Evolutionary conservation across 2,797 vertebrate genomes (phyloP).

Genomic region (Cirrhinus molitorella): DNA sequence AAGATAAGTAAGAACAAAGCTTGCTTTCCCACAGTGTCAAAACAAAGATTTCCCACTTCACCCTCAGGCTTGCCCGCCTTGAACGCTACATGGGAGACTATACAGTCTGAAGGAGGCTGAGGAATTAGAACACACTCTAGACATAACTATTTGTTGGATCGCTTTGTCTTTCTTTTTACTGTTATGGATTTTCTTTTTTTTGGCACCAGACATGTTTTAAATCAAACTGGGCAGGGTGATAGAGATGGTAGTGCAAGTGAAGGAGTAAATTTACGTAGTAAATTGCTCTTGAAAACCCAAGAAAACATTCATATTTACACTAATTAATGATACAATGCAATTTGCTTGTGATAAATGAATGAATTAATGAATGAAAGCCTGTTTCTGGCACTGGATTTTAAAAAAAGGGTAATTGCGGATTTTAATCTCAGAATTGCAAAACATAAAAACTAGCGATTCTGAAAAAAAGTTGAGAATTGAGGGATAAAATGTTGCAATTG

Average conservation of each 20-base stretch:
- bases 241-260: background rate
- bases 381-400: background rate
- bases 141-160: conserved; percentile 70
- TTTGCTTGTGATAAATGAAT: background rate
- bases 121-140: conserved; percentile 64
- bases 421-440: background rate
- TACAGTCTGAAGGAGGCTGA: conserved; percentile 59
- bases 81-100: conserved; percentile 67
- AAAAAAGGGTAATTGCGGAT: background rate
- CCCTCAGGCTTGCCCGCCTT: conserved; percentile 62
- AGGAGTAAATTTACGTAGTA: background rate
- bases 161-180: conserved; percentile 25
- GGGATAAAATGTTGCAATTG: no score
- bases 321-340: background rate
- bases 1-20: conserved; percentile 79
- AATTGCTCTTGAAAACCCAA: background rate
- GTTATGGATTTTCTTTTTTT: background rate
- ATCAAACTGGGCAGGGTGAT: background rate
- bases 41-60: conserved; percentile 73
- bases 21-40: conserved; percentile 71
- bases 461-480: no score
- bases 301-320: background rate
- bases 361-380: background rate
- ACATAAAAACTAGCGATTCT: no score
- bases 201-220: background rate